These are phyloP conservation scores for Lycaon pictus DNA, from an alignment of 2,113 vertebrate species.

Conservation along the genomic window DNA sequence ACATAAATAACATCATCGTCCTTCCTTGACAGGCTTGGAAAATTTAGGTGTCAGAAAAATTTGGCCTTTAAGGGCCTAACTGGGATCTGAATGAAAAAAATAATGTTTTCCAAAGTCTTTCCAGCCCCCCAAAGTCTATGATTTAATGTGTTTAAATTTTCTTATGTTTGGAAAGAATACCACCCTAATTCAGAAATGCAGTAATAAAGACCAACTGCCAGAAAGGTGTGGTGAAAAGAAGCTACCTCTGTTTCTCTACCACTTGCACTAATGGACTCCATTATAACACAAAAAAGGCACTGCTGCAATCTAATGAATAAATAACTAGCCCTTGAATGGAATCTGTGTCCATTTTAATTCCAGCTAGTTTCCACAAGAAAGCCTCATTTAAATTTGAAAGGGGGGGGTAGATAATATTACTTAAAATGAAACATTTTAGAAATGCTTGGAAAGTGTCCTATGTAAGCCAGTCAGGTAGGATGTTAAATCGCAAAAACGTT, in stretches of 20 bases:
- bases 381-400: slow-evolving; percentile 68
- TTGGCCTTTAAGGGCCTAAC: slow-evolving; percentile 7
- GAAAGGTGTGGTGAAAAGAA: slow-evolving; percentile 58
- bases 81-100: neutral
- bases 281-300: slow-evolving; percentile 59
- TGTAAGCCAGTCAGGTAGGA: neutral
- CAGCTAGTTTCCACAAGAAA: slow-evolving; percentile 66
- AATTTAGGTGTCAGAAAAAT: slow-evolving; percentile 32
- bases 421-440: slow-evolving; percentile 53
- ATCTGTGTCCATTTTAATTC: slow-evolving; percentile 72
- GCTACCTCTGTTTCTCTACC: neutral
- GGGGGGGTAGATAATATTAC: neutral
- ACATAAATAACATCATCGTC: neutral
- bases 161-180: slow-evolving; percentile 52
- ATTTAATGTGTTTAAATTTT: slow-evolving; percentile 63
- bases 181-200: slow-evolving; percentile 46
- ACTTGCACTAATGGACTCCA: slow-evolving; percentile 68
- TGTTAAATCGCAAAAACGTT: slow-evolving; percentile 25
- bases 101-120: slow-evolving; percentile 18
- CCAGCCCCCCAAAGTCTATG: slow-evolving; percentile 22
- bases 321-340: slow-evolving; percentile 66
- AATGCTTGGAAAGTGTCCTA: slow-evolving; percentile 51
- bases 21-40: slow-evolving; percentile 23
- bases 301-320: slow-evolving; percentile 74
- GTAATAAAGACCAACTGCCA: slow-evolving; percentile 39